Percentiles rank a stretch among this genome's conserved stretches.
These are phyloP conservation scores for Pseudochirops cupreus DNA, from an alignment of 2,797 vertebrate genomes.

Conservation along the genomic window DNA sequence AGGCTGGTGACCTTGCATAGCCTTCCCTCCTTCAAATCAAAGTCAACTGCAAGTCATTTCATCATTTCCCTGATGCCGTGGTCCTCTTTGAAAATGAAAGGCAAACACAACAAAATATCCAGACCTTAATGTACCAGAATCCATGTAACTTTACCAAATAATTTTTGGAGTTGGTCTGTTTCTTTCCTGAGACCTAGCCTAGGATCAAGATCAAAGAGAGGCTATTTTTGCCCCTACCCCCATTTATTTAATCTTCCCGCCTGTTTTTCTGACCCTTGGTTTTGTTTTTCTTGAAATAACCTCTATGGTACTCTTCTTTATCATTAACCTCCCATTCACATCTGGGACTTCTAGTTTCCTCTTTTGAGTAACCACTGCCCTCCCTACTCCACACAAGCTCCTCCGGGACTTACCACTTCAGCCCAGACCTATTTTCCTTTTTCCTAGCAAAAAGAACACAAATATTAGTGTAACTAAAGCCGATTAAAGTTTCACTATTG, in stretches of 20 bases:
- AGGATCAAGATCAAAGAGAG: not conserved
- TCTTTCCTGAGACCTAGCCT: not conserved
- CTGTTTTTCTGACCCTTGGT: not conserved
- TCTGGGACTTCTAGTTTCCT: not conserved
- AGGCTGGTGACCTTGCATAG: too few relatives aligned
- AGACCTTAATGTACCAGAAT: not conserved
- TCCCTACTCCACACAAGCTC: not conserved
- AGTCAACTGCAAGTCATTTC: too few relatives aligned
- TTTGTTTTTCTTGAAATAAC: not conserved
- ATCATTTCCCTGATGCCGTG: too few relatives aligned
- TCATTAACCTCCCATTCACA: not conserved
- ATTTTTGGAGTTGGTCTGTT: too few relatives aligned
- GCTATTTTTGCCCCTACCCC: not conserved
- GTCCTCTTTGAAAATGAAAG: too few relatives aligned
- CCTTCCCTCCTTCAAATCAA: too few relatives aligned
- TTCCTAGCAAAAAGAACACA: not conserved
- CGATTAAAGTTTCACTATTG: not conserved
- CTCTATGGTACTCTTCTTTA: not conserved
- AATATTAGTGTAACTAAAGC: constrained; percentile 3
- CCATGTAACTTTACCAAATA: not conserved
- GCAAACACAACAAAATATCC: too few relatives aligned
- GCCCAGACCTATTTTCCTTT: not conserved
- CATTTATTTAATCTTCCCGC: not conserved
- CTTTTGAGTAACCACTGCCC: not conserved
- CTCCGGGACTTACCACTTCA: not conserved